Base-by-base conservation (phyloP, 2,888 invertebrate species). In the Drosophila nigritarsus region DNA sequence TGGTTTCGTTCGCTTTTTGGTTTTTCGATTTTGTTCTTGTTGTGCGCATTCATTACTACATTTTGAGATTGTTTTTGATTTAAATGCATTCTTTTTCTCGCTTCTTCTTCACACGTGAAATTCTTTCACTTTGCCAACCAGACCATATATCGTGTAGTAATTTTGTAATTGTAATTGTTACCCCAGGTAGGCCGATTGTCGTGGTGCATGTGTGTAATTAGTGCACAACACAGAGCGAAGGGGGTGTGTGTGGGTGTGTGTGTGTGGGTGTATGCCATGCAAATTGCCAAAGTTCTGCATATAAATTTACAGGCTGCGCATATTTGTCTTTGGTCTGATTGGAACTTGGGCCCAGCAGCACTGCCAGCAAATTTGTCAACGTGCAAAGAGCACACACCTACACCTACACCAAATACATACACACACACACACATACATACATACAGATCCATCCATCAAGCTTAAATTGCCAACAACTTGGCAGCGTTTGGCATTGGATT, bases 261-360 rank as follows among this genome's bases (percentile, higher is more conserved):
- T 9, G 56, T 13, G 49, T 60, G 54, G 30, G 65, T 51, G 72
- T 58, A 50, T 55, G 53, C 53, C 68, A 36, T 67, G 75, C 73
- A 85, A 83, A 85, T 83, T 78, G 86, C 71, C 88, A 76, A 80
- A 77, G 76, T 73, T 71, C 73, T 58, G 83, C 75, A 78, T 73
- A 83, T 88, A 88, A 88, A 85, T 85, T 75, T 80, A 72, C 68
- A 69, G 40, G 13, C 61, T 67, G 63, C 68, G 81, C 73, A 88
- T 83, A 88, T 88, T 88, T 85, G 83, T 79, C 89, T 88, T 81
- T 60, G 55, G 56, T 54, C 77, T 73, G 70, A 79, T 87, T 79
- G 73, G 69, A 38, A 60, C 55, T 38, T 42, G 62, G 42, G 13
- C 29, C 24, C 20, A 8, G 40, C 58, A 56, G 29, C 62, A 36